phyloP scores from a whole-genome alignment of 2,888 invertebrate genomes.

The Pheosia tremula region DNA sequence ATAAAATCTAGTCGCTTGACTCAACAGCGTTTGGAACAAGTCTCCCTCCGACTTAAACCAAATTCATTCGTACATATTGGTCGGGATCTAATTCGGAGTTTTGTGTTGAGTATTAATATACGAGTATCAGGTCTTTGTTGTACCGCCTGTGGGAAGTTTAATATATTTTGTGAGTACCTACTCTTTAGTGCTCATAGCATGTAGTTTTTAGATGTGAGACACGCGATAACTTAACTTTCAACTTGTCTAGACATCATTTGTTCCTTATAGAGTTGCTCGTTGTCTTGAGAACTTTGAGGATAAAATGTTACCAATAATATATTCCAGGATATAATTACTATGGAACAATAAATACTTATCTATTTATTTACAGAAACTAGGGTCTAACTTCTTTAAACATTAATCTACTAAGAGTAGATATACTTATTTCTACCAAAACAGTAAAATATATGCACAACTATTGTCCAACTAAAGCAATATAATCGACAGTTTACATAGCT shows the following conservation, averaged over 20 bases:
- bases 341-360: too few species aligned
- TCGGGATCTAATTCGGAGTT: conserved; percentile 9
- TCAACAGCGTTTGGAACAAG: conserved; percentile 19
- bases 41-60: conserved; percentile 12
- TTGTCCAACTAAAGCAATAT: not conserved
- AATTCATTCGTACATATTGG: conserved; percentile 14
- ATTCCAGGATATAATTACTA: too few species aligned
- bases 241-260: not conserved
- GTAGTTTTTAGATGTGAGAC: conserved; percentile 1
- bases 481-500: conserved; percentile 15
- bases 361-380: too few species aligned
- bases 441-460: too few species aligned
- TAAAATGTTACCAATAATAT: too few species aligned
- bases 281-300: too few species aligned
- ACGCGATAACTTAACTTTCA: not conserved
- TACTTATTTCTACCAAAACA: too few species aligned
- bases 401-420: too few species aligned
- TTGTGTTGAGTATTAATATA: conserved; percentile 14
- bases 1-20: conserved; percentile 23
- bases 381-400: too few species aligned
- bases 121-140: conserved; percentile 5
- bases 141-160: conserved; percentile 15
- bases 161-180: conserved; percentile 8
- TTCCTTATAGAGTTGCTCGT: too few species aligned
- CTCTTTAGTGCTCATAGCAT: conserved; percentile 4